phyloP scores from a whole-genome alignment of 2,888 invertebrate genomes.

The Pheosia tremula region DNA sequence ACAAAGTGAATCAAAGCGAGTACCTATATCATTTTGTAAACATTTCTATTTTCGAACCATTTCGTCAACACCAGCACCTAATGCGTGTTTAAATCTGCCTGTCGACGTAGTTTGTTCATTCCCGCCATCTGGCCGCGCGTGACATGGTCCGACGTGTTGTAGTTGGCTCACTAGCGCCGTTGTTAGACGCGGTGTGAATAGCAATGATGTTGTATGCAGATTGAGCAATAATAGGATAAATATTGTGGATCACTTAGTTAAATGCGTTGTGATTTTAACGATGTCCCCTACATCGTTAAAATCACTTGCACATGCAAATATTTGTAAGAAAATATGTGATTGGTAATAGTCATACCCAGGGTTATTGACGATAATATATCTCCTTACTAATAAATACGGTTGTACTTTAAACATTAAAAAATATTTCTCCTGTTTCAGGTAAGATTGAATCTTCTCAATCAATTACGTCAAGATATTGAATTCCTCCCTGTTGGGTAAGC shows the following conservation, averaged over 20 bases:
- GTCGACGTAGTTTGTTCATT: background rate
- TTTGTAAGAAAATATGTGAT: background rate
- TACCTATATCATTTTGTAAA: no score
- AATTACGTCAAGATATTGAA: background rate
- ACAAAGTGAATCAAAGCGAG: no score
- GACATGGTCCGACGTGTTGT: conserved; percentile 22
- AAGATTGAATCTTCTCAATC: conserved; percentile 10
- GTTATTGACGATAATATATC: background rate
- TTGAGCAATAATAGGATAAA: no score
- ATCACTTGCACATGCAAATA: background rate
- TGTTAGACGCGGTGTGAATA: conserved; percentile 22
- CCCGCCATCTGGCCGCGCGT: background rate
- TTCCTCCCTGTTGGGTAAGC: background rate
- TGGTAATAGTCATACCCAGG: background rate
- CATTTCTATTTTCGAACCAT: background rate
- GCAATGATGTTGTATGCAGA: conserved; percentile 18
- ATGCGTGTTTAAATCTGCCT: conserved; percentile 1
- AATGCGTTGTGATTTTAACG: no score
- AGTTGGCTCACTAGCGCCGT: conserved; percentile 11
- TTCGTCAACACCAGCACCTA: background rate
- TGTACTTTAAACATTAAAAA: background rate
- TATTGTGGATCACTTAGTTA: no score
- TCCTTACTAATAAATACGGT: background rate
- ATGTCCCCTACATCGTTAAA: no score
- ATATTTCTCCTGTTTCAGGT: conserved; percentile 29